Conservation (phyloP, 2,888 invertebrate species). For the Thyatira batis region DNA sequence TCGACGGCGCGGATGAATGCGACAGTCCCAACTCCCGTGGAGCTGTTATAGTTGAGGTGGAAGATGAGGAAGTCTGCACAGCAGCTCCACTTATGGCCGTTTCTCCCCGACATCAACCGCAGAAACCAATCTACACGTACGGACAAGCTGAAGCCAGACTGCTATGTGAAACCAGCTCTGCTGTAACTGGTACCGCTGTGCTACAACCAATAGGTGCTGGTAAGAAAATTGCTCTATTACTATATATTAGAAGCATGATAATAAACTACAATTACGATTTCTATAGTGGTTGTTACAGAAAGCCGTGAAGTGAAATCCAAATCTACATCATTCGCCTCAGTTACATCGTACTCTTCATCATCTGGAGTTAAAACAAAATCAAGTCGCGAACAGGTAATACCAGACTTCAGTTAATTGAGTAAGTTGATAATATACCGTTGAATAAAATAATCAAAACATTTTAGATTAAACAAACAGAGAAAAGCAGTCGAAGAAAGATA, state of each 20-base stretch:
- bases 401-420: conserved; percentile 15
- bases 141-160: conserved; percentile 83
- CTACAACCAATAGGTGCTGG: conserved; percentile 67
- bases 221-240: too few relatives aligned
- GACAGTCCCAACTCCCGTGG: conserved; percentile 83
- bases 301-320: conserved; percentile 47
- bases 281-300: conserved; percentile 56
- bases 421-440: conserved; percentile 14
- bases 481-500: conserved; percentile 49
- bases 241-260: background rate
- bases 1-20: conserved; percentile 60
- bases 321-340: conserved; percentile 29
- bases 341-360: conserved; percentile 18
- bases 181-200: conserved; percentile 72
- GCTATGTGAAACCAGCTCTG: conserved; percentile 70
- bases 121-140: conserved; percentile 88
- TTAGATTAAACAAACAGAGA: conserved; percentile 54
- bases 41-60: conserved; percentile 90
- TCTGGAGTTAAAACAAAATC: conserved; percentile 51
- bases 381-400: conserved; percentile 64
- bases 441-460: conserved; percentile 27
- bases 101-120: conserved; percentile 83
- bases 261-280: conserved; percentile 14
- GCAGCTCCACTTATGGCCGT: conserved; percentile 87
- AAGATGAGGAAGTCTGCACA: conserved; percentile 90